These are phyloP conservation scores for Poeciliopsis infans DNA, from an alignment of 2,797 vertebrate species.

Conservation along the genomic window DNA sequence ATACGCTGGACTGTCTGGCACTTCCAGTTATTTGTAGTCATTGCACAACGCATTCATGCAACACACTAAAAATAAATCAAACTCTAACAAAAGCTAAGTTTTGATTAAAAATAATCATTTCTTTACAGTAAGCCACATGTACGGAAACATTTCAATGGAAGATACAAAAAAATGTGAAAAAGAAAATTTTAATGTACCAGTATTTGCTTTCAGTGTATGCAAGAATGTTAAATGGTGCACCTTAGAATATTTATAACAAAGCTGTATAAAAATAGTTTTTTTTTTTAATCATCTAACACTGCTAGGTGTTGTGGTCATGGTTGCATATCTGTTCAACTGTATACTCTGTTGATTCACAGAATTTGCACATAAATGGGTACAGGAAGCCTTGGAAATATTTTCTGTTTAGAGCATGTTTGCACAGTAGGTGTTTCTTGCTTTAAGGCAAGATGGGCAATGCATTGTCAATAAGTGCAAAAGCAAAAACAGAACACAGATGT, in stretches of 20 bases:
- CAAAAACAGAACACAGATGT: not conserved
- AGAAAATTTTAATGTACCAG: not conserved
- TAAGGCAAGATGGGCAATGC: constrained; percentile 12
- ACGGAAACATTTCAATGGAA: not conserved
- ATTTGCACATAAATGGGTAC: constrained; percentile 11
- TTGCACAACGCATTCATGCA: not conserved
- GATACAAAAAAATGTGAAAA: not conserved
- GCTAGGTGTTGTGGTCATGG: constrained; percentile 14
- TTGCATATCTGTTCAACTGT: not conserved
- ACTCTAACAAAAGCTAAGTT: not conserved
- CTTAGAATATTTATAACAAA: not conserved
- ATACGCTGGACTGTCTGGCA: not conserved
- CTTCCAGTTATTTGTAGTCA: not conserved
- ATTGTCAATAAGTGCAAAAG: constrained; percentile 6
- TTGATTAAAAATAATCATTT: not conserved
- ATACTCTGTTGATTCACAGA: too few species aligned
- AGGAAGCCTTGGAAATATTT: too few species aligned
- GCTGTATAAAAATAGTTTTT: not conserved
- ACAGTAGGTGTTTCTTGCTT: too few species aligned
- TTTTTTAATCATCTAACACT: constrained; percentile 7
- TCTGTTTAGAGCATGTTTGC: too few species aligned
- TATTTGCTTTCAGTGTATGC: not conserved
- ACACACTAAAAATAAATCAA: not conserved
- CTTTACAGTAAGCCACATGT: not conserved
- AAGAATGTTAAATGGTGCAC: not conserved